Base-by-base conservation (phyloP, 1,140 invertebrate genomes). In the Hyposmocoma kahamanoa region DNA sequence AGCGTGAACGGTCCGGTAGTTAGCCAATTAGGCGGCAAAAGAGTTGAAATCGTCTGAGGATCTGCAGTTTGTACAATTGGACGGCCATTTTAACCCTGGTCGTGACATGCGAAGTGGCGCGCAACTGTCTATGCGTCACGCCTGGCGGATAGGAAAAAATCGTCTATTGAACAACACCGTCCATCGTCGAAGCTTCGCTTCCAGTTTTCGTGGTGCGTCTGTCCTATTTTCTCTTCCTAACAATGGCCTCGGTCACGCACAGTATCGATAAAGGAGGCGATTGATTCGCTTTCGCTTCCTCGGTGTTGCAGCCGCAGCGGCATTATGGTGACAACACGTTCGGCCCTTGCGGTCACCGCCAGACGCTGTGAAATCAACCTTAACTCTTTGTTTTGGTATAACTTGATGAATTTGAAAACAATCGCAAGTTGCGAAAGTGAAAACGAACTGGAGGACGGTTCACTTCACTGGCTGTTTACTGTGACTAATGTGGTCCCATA, bases 211-310 rank as follows among this genome's bases (percentile, higher is more conserved):
- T 54, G 54, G 58, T 53, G 53, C 45, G 62, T 66, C 60, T 62
- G 71, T 72, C 73, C 72, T 55, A 70, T 71, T 79, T 76, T 72
- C 67, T 62, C 67, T 82, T 82, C 68, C 67, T 63, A 79, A 84
- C 78, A 80, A 80, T 80, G 69, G 80, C 72, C 72, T 73, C 72
- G 67, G 68, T 82, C 69, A 80, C 78, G 76, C 71, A 71, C 61
- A 50, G 53, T 47, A 50, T 63, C 59, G 59, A 74, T 68, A 69
- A 62, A 70, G 61, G 55, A 57, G 32, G 24, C 62, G 58, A 76
- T 79, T 71, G 72, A 79, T 77, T 73, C 80, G 80, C 80, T 84
- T 84, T 84, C 80, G 72, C 63, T 75, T 79, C 76, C 73, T 56
- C 67, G 46, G 47, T 58, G 60, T 66, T 26, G 57, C 54, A 51